Evolutionary conservation across 2,888 invertebrate genomes (phyloP).

Genomic region (Rhimphoctona megacephalus): DNA sequence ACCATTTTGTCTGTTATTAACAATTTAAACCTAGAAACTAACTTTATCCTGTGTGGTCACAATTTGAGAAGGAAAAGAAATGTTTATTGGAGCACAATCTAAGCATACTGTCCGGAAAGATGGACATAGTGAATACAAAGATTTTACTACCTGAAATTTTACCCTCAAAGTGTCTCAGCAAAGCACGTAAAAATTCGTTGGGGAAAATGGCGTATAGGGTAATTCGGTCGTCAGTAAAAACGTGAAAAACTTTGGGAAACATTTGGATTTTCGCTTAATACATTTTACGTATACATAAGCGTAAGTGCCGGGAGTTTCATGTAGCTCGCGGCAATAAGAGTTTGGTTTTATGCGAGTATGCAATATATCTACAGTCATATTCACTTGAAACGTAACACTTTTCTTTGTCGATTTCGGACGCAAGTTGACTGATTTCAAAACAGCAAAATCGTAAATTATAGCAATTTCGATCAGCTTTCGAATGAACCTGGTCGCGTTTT

Average conservation of each 20-base stretch:
- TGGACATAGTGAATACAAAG: background rate
- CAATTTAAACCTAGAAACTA: background rate
- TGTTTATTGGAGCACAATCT: background rate
- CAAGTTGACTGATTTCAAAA: too few species aligned
- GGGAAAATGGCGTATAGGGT: too few species aligned
- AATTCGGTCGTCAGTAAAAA: background rate
- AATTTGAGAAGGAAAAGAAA: background rate
- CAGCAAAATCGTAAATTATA: too few species aligned
- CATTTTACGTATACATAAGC: background rate
- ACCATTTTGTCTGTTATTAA: background rate
- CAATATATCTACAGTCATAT: background rate
- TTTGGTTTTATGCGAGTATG: background rate
- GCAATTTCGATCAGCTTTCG: too few species aligned
- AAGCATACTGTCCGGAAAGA: too few species aligned
- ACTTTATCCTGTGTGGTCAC: background rate
- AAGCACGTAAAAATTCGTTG: background rate
- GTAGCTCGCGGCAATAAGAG: background rate
- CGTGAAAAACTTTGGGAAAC: background rate
- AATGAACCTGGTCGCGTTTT: too few species aligned
- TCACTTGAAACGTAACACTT: too few species aligned
- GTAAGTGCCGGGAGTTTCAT: background rate
- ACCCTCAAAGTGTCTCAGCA: background rate
- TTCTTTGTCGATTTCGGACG: too few species aligned
- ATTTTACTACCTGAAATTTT: background rate
- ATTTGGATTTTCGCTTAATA: constrained; percentile 7